A percentile compares a stretch with the other conserved stretches of the same genome.
Conservation (phyloP, 2,888 invertebrate genomes). For the Macrosoma leucophasiata region DNA sequence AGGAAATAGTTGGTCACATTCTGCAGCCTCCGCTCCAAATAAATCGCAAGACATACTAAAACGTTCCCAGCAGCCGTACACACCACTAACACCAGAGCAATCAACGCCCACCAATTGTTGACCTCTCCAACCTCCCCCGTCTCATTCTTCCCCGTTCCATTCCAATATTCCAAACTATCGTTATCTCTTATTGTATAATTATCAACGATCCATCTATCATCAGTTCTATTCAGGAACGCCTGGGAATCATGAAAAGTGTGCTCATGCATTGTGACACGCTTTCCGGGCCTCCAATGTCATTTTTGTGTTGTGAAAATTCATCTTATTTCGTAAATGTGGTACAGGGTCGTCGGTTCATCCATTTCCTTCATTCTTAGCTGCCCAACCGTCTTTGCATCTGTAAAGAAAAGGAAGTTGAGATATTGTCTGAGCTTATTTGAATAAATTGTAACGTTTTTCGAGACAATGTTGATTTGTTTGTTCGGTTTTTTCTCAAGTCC, state of each 20-base stretch:
- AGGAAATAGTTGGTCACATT: slow-evolving; percentile 98
- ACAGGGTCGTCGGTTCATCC: slow-evolving; percentile 38
- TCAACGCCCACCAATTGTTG: slow-evolving; percentile 88
- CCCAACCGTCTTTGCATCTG: slow-evolving; percentile 39
- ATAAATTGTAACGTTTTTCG: neutral
- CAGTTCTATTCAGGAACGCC: slow-evolving; percentile 22
- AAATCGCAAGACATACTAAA: slow-evolving; percentile 94
- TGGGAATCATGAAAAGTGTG: slow-evolving; percentile 29
- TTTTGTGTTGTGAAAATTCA: slow-evolving; percentile 43
- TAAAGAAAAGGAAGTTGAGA: slow-evolving; percentile 32
- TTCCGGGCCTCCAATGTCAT: slow-evolving; percentile 42
- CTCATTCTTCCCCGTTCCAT: slow-evolving; percentile 35
- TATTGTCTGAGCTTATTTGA: slow-evolving; percentile 1
- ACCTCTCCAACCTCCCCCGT: slow-evolving; percentile 31
- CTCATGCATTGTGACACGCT: slow-evolving; percentile 56
- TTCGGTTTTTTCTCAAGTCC: too few relatives aligned
- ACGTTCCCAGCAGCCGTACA: slow-evolving; percentile 95
- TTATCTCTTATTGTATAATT: slow-evolving; percentile 32
- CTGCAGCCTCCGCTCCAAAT: slow-evolving; percentile 92
- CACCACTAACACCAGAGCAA: slow-evolving; percentile 85
- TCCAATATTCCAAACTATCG: slow-evolving; percentile 26
- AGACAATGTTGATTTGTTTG: too few relatives aligned
- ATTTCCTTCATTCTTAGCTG: slow-evolving; percentile 33
- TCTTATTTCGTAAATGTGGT: slow-evolving; percentile 68
- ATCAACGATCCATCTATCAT: slow-evolving; percentile 31